These are phyloP conservation scores for Apogon talboti DNA, from an alignment of 2,797 vertebrate genomes.

Conservation along the genomic window DNA sequence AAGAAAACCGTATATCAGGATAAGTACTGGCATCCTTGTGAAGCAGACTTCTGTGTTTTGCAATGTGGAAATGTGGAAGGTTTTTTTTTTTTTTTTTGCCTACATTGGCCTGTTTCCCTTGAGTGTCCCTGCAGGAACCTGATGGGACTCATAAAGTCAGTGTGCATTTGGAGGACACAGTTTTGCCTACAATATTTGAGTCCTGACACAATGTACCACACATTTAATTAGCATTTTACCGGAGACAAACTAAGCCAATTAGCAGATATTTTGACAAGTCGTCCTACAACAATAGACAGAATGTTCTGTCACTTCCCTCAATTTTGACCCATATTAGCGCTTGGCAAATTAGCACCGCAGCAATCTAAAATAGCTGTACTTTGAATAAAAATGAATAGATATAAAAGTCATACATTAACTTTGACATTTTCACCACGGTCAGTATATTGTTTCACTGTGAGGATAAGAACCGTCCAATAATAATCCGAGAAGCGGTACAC, in stretches of 20 bases:
- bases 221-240: not conserved
- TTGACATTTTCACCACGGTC: no score
- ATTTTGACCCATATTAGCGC: no score
- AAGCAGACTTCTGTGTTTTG: not conserved
- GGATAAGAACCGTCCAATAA: not conserved
- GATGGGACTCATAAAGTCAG: not conserved
- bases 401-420: no score
- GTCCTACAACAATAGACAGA: no score
- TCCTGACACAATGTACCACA: not conserved
- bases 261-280: not conserved
- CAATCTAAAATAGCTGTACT: no score
- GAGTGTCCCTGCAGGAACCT: slow-evolving; percentile 8
- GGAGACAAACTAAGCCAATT: not conserved
- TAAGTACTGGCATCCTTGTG: no score
- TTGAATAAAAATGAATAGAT: no score
- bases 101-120: slow-evolving; percentile 6
- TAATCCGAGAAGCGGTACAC: not conserved
- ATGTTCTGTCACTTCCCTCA: no score
- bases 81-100: slow-evolving; percentile 7
- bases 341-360: no score
- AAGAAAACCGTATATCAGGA: no score
- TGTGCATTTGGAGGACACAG: not conserved
- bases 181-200: not conserved
- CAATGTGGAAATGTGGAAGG: not conserved
- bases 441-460: no score